phyloP scores from a whole-genome alignment of 2,113 vertebrate species.

The sheep (Ovis aries) region DNA sequence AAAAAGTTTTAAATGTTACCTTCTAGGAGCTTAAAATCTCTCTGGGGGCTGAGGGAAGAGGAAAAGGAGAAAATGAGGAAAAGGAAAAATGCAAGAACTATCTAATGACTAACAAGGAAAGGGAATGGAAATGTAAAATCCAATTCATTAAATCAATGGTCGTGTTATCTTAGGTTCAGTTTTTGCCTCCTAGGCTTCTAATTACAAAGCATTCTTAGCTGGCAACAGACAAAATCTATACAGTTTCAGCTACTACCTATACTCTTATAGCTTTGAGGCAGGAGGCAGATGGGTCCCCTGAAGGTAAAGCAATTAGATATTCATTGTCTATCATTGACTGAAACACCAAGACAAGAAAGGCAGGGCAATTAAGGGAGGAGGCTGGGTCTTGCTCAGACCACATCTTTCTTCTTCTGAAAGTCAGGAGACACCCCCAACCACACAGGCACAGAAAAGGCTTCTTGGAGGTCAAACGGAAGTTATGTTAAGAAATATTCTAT shows the following conservation, averaged over 20 bases:
- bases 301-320: neutral
- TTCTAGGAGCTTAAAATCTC: neutral
- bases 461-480: neutral
- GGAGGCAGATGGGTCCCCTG: neutral
- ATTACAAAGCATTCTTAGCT: neutral
- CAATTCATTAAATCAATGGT: neutral
- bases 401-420: neutral
- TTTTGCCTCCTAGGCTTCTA: neutral
- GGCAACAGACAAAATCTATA: neutral
- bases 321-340: neutral
- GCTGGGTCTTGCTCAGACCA: neutral
- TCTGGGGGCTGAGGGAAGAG: rapidly evolving
- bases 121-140: neutral
- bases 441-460: neutral
- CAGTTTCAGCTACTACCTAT: neutral
- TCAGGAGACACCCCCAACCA: neutral
- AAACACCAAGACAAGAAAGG: neutral
- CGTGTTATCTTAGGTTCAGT: neutral
- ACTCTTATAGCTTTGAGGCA: neutral
- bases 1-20: neutral
- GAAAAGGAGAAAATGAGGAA: neutral
- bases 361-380: neutral
- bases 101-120: neutral
- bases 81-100: neutral
- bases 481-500: neutral